Evolutionary conservation across 2,797 vertebrate genomes (phyloP), one percentile per base, ranked within the genome.

Genomic region (Phalloptychus januarius): DNA sequence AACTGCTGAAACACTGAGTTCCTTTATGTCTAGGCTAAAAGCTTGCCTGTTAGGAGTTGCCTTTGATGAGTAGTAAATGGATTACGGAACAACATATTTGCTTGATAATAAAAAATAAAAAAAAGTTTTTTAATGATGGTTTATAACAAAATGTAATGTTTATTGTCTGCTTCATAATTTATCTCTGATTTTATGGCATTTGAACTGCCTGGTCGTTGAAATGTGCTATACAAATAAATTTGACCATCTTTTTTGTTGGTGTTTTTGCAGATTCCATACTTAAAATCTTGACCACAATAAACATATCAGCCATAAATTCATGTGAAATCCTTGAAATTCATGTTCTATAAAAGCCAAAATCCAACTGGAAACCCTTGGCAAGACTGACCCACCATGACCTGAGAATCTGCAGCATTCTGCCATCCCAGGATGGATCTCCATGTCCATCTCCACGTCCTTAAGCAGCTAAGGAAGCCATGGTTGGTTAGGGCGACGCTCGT

Each of bases 401-500:
- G 23, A 69, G 31, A 56, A 76, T 16, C 38, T 40, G 16, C 38
- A 44, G 48, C 42, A n/a, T n/a, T 65, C 52, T 48, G 23, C 36
- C 16, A n/a, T 69, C 4, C 52, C 46, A 28, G 63, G 52, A 44
- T 0, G 42, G 31, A 6, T 36, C 38, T 7, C 38, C 1, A 2
- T 23, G n/a, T 18, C 13, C 36, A 33, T 25, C 20, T 69, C 5
- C 2, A 20, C 12, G 16, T 42, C 38, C 65, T 31, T 54, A 61
- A 78, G 38, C 13, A 69, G 79, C 50, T 76, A 50, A 42, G 33
- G 58, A 69, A 71, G 71, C 78, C 83, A 69, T 83, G 76, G 50
- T 77, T 54, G 87, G 90, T 87, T 79, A 63, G 75, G 78, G 74
- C 61, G 71, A 83, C 61, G 36, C 70, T 10, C 73, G 46, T 50